phyloP scores from a whole-genome alignment of 2,113 vertebrate species.

The Mesitornis unicolor region DNA sequence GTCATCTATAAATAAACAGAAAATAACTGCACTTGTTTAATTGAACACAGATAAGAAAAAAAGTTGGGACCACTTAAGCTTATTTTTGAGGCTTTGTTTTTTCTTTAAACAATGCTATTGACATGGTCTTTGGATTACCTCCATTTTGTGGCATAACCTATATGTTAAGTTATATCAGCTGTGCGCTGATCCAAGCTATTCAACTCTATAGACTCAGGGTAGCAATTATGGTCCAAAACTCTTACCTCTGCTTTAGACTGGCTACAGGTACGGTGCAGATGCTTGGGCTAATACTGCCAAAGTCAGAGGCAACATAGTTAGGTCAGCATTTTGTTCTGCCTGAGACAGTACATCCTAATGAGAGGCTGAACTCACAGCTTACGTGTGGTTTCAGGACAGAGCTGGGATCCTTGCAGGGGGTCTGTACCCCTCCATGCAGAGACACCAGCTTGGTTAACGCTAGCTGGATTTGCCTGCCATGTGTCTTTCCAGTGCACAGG shows the following conservation, averaged over 20 bases:
- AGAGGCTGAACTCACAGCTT: background rate
- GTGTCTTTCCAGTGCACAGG: background rate
- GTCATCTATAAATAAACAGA: conserved; percentile 67
- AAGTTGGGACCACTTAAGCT: conserved; percentile 22
- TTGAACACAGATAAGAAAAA: conserved; percentile 65
- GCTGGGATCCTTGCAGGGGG: background rate
- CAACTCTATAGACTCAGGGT: background rate
- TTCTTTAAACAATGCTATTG: background rate
- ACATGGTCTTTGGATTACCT: background rate
- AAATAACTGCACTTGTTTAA: conserved; percentile 63
- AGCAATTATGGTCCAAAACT: background rate
- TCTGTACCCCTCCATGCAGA: background rate
- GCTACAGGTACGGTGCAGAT: background rate
- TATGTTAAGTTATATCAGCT: background rate
- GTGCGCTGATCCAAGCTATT: background rate
- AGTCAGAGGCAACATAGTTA: background rate
- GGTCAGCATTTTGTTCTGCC: background rate
- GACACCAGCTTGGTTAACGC: background rate
- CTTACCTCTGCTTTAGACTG: background rate
- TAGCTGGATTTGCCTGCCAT: background rate
- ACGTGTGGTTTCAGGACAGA: background rate
- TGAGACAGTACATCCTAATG: background rate
- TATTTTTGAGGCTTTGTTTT: conserved; percentile 38
- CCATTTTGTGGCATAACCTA: background rate
- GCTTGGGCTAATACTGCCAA: background rate